A percentile compares a stretch with the other conserved stretches of the same genome.
Evolutionary conservation across 2,797 vertebrate species (phyloP).

Genomic region (Telmatherina bonti): DNA sequence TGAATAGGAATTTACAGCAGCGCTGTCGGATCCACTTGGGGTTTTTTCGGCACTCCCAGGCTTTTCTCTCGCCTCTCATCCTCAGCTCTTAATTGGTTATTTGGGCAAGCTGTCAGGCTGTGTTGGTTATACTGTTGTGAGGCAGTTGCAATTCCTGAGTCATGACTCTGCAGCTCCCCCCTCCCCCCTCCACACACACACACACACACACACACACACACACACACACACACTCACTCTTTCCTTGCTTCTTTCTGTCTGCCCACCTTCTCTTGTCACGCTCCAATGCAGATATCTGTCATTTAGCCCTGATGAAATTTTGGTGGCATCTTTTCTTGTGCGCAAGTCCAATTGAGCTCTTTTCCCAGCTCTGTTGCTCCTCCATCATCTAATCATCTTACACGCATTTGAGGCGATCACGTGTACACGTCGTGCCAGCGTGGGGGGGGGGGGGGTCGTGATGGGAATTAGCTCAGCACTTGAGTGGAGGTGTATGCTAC

Average conservation of each 20-base stretch:
- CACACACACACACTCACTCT: too few species aligned
- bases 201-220: too few species aligned
- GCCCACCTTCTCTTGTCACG: conserved; percentile 46
- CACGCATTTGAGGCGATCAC: conserved; percentile 11
- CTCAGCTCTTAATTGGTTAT: conserved; percentile 78
- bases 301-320: conserved; percentile 45
- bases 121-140: conserved; percentile 64
- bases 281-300: conserved; percentile 44
- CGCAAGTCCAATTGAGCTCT: conserved; percentile 10
- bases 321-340: conserved; percentile 18
- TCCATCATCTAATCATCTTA: conserved; percentile 19
- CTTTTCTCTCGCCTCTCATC: conserved; percentile 54
- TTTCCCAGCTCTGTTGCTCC: not conserved
- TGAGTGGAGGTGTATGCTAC: conserved; percentile 29
- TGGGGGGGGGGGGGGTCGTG: conserved; percentile 29
- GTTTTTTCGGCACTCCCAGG: conserved; percentile 21
- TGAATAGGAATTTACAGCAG: conserved; percentile 47
- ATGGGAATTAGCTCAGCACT: conserved; percentile 51
- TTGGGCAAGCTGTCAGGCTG: conserved; percentile 71
- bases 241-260: conserved; percentile 16
- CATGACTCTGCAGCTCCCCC: conserved; percentile 35
- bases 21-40: conserved; percentile 48
- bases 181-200: too few species aligned
- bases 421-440: conserved; percentile 15
- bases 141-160: conserved; percentile 63